Base-by-base conservation (phyloP, 53 echinoderm and acorn worm species). In the Stichopus horrens region DNA sequence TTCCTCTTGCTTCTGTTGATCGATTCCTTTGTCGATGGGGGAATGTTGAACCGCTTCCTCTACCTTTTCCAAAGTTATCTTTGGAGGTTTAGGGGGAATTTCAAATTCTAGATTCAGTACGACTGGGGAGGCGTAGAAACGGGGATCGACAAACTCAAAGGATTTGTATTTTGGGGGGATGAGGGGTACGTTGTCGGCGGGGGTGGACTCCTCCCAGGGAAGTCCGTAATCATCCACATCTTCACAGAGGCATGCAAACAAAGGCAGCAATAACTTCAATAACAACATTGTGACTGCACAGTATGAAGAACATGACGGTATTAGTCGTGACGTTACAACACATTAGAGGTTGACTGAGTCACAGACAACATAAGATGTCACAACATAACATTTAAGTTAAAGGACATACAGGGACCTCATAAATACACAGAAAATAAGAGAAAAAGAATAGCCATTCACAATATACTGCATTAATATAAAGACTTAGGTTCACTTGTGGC, bases 181-280 rank as follows among this genome's bases (percentile, higher is more conserved):
- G 56, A 79, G 79, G 52, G 79, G 79, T 52, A 55, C 79, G 37
- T 37, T 37, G 20, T 79, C 79, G 11, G 79, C 79, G 5, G 79
- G 79, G 52, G 79, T 79, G 55, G 79, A 79, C 23, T 83, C 84
- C 23, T 60, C 84, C 84, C 84, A 83, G 59, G 88, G 88, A 11
- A 75, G 76, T 57, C 88, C 88, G 75, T 88, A 88, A 87, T 87
- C 87, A 74, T 87, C 87, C 73, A 74, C 21, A 23, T 83, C 84
- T 83, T 83, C 10, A 83, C 8, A 4, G 84, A 7, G 58, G 84
- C 84, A 83, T 83, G 84, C 84, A 83, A 83, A 56, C 55, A 14
- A 79, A 79, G 63, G 63, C 37, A 37, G 37, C 37, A 2, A 37
- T 37, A 37, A 37, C 37, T 37, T 37, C 37, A 37, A 37, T 37